Conservation (phyloP, 2,888 invertebrate species). For the Leptarthrus brevirostris region DNA sequence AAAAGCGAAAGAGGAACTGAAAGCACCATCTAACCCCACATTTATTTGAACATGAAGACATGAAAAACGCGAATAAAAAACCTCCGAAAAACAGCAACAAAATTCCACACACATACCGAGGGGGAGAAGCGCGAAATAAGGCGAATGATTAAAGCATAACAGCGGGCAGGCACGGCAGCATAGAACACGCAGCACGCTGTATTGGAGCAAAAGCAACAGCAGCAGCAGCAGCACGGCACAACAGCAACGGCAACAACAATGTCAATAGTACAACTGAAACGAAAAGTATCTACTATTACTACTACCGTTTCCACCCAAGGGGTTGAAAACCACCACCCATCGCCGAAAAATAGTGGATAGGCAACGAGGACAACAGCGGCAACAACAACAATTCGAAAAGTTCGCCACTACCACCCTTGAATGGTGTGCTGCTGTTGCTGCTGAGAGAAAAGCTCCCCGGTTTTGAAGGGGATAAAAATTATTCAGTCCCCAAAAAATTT, state of each 20-base stretch:
- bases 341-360: slow-evolving; percentile 43
- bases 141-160: slow-evolving; percentile 36
- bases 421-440: not conserved
- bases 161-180: slow-evolving; percentile 15
- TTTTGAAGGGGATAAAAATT: slow-evolving; percentile 39
- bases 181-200: slow-evolving; percentile 3
- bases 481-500: slow-evolving; percentile 44
- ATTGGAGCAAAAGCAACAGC: slow-evolving; percentile 46
- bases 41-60: slow-evolving; percentile 46
- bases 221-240: slow-evolving; percentile 25
- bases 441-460: slow-evolving; percentile 30
- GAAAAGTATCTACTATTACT: slow-evolving; percentile 48
- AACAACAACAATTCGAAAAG: slow-evolving; percentile 42
- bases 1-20: slow-evolving; percentile 39
- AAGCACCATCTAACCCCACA: slow-evolving; percentile 40
- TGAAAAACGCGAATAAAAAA: slow-evolving; percentile 49
- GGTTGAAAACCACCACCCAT: slow-evolving; percentile 1
- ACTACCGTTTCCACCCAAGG: slow-evolving; percentile 30
- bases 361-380: slow-evolving; percentile 8
- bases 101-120: slow-evolving; percentile 41
- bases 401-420: slow-evolving; percentile 33
- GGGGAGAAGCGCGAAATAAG: slow-evolving; percentile 36
- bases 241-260: slow-evolving; percentile 45
- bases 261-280: slow-evolving; percentile 48
- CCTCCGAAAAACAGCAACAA: slow-evolving; percentile 47